Percentiles rank a stretch among this genome's conserved stretches.
These are phyloP conservation scores for Sarcophaga rosellei DNA, from an alignment of 2,888 invertebrate genomes.

Conservation along the genomic window DNA sequence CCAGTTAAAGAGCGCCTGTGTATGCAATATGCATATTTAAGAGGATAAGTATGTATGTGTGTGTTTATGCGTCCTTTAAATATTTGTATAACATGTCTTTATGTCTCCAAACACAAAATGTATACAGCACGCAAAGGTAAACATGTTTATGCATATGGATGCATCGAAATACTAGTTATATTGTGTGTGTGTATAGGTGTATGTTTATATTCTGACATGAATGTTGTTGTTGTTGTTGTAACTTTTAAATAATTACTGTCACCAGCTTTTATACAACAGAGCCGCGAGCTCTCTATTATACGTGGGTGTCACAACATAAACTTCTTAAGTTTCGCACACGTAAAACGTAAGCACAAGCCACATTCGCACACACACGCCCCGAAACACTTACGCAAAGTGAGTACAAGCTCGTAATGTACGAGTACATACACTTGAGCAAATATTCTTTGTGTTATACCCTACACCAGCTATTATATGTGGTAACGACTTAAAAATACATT, in stretches of 20 bases:
- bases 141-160: neutral
- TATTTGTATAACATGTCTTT: conserved; percentile 31
- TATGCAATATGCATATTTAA: neutral
- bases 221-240: conserved; percentile 10
- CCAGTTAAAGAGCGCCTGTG: neutral
- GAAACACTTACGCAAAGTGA: neutral
- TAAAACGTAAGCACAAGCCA: neutral
- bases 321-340: conserved; percentile 55
- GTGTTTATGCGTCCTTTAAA: conserved; percentile 11
- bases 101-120: neutral
- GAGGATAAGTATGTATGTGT: neutral
- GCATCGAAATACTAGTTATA: neutral
- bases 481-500: too few species aligned
- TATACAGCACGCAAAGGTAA: neutral
- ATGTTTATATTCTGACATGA: neutral
- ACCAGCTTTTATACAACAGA: conserved; percentile 39
- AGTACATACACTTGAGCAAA: conserved; percentile 1
- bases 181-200: neutral
- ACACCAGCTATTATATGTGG: too few species aligned
- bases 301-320: conserved; percentile 62
- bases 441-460: conserved; percentile 14
- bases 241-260: conserved; percentile 63
- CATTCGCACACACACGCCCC: neutral
- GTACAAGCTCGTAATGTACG: neutral
- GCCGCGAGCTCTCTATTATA: conserved; percentile 58